These are phyloP conservation scores for Lophotis ruficrista DNA, from an alignment of 2,113 vertebrate species.

Conservation along the genomic window DNA sequence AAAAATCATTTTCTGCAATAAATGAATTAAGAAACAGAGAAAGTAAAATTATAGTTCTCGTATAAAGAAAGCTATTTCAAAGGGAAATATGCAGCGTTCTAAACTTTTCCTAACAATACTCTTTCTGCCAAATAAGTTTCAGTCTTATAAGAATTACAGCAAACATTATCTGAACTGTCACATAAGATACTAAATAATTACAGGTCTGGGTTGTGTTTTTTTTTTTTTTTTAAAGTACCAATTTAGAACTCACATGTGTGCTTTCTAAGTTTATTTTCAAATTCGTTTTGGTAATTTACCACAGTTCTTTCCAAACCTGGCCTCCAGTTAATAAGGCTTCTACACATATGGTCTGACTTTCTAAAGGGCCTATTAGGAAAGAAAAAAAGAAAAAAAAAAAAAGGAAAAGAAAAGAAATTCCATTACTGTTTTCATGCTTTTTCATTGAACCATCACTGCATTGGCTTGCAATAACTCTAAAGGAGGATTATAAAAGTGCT, in stretches of 20 bases:
- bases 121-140: not conserved
- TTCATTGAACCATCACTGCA: constrained; percentile 37
- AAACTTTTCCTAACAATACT: not conserved
- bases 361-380: constrained; percentile 39
- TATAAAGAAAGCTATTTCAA: not conserved
- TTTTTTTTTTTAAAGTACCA: not conserved
- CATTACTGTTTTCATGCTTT: constrained; percentile 52
- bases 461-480: constrained; percentile 19
- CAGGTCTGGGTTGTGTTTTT: not conserved
- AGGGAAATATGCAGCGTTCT: not conserved
- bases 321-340: constrained; percentile 37
- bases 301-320: not conserved
- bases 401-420: constrained; percentile 35
- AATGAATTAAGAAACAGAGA: not conserved
- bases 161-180: not conserved
- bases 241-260: not conserved
- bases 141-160: not conserved
- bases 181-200: not conserved
- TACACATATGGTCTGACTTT: constrained; percentile 51
- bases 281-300: constrained; percentile 28
- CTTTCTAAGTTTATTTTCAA: constrained; percentile 30
- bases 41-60: not conserved
- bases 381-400: not conserved
- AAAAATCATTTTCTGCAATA: constrained; percentile 24
- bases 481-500: constrained; percentile 46